Percentiles rank a stretch among this genome's conserved stretches.
Evolutionary conservation across 2,888 invertebrate species (phyloP).

Genomic region (Stictocephala bisonia): DNA sequence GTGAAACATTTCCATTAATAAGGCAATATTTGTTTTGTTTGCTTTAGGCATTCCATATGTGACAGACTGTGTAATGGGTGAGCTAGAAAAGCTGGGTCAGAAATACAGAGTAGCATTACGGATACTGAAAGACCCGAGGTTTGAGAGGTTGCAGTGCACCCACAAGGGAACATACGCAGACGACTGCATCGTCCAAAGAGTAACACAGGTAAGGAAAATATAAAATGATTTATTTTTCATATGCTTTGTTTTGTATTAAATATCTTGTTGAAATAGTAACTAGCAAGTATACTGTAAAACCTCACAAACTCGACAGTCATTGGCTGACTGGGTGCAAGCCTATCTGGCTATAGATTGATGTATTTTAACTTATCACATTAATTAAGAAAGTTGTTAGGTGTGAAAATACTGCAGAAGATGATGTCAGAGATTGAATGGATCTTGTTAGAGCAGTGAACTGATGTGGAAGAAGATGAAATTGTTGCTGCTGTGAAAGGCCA

Average conservation of each 20-base stretch:
- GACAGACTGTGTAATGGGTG: conserved; percentile 97
- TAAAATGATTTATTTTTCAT: not conserved
- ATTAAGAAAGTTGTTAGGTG: too few relatives aligned
- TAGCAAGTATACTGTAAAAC: too few relatives aligned
- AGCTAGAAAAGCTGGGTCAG: conserved; percentile 95
- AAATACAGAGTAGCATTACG: conserved; percentile 95
- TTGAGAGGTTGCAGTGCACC: conserved; percentile 91
- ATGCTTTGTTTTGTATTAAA: too few relatives aligned
- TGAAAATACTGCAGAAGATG: too few relatives aligned
- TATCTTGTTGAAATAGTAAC: not conserved
- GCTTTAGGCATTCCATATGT: conserved; percentile 90
- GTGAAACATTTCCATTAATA: conserved; percentile 18
- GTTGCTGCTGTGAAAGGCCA: too few relatives aligned
- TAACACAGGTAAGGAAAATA: conserved; percentile 77
- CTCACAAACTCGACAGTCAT: not conserved
- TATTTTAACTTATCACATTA: too few relatives aligned
- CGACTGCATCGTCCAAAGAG: conserved; percentile 95
- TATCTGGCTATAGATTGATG: too few relatives aligned
- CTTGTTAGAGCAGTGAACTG: too few relatives aligned
- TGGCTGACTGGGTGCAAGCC: too few relatives aligned
- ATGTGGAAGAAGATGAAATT: too few relatives aligned
- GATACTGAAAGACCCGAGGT: conserved; percentile 95
- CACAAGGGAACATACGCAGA: conserved; percentile 99
- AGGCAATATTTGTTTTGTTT: not conserved
- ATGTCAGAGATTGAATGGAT: too few relatives aligned